A percentile compares a stretch with the other conserved stretches of the same genome.
These are phyloP conservation scores for Euura saliciscinereae DNA, from an alignment of 1,140 invertebrate genomes.

Conservation along the genomic window DNA sequence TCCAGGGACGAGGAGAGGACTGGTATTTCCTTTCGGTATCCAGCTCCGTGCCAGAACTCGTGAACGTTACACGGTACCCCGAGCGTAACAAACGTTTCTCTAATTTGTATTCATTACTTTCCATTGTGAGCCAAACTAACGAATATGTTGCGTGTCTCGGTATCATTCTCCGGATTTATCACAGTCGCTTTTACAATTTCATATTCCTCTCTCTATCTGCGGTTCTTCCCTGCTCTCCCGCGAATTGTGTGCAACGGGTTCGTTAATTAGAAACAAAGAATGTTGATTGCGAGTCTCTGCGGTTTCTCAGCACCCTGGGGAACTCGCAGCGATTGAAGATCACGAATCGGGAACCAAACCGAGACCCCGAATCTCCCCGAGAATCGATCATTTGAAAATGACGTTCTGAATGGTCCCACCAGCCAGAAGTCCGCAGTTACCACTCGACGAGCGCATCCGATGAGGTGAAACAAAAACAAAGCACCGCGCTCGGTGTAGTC, in stretches of 20 bases:
- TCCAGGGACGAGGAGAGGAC: too few species aligned
- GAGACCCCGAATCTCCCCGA: too few species aligned
- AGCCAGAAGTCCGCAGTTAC: neutral
- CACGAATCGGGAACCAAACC: too few species aligned
- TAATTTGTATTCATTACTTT: conserved; percentile 8
- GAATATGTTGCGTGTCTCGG: conserved; percentile 6
- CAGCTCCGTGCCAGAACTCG: neutral
- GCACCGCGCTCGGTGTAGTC: neutral
- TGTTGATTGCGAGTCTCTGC: neutral
- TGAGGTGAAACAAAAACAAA: neutral
- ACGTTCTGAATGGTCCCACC: neutral
- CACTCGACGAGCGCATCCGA: neutral
- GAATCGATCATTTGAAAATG: neutral
- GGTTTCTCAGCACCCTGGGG: neutral
- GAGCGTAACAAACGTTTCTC: neutral
- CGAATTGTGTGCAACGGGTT: neutral
- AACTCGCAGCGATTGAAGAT: too few species aligned
- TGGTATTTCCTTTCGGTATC: too few species aligned
- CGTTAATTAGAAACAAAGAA: neutral
- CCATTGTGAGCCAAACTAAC: conserved; percentile 1
- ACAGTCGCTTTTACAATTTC: neutral
- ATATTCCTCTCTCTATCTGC: neutral
- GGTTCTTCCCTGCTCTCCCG: neutral
- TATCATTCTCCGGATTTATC: neutral
- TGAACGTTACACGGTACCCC: neutral